Conservation (phyloP, 1,140 invertebrate genomes). For the Cardiocondyla obscurior region DNA sequence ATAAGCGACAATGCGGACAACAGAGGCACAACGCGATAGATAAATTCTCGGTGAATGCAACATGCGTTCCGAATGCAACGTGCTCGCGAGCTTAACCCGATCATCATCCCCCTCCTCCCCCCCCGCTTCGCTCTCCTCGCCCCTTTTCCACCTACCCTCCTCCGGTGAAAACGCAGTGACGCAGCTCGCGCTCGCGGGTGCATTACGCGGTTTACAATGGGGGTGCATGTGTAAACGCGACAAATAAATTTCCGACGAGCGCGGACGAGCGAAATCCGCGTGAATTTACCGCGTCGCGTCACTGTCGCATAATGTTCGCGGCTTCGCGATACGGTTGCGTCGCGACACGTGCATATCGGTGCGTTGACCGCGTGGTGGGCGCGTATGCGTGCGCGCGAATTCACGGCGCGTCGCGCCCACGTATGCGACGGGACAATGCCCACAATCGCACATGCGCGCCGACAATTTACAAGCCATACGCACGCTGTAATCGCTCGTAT, state of each 20-base stretch:
- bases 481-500: conserved; percentile 55
- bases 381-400: neutral
- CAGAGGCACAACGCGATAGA: conserved; percentile 26
- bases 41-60: conserved; percentile 46
- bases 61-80: conserved; percentile 30
- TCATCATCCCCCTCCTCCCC: neutral
- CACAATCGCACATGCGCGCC: conserved; percentile 47
- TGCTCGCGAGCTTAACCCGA: conserved; percentile 40
- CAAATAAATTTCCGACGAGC: conserved; percentile 56
- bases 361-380: neutral
- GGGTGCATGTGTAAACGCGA: conserved; percentile 36
- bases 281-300: conserved; percentile 52
- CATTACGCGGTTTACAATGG: conserved; percentile 35
- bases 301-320: conserved; percentile 40
- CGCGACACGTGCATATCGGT: conserved; percentile 29
- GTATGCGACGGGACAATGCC: neutral
- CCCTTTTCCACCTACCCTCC: no score
- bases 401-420: neutral
- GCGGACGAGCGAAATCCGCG: conserved; percentile 38
- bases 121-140: no score
- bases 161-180: conserved; percentile 16
- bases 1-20: conserved; percentile 42
- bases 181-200: conserved; percentile 24
- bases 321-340: conserved; percentile 28
- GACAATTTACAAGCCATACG: conserved; percentile 55